phyloP scores from a whole-genome alignment of 2,797 vertebrate genomes.

The Sebastes paucispinis region DNA sequence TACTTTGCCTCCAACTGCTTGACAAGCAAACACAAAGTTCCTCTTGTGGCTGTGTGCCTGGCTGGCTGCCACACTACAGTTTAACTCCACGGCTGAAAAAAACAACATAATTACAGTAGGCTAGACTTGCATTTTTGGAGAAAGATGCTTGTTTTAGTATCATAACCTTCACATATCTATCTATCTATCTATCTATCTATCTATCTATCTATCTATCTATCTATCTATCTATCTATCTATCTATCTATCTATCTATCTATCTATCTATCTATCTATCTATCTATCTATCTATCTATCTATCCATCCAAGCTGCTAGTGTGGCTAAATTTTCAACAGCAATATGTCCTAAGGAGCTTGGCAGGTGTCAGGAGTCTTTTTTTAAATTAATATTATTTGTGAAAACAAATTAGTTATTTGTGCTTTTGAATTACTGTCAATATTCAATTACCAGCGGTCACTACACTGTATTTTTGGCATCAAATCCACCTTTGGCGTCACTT shows the following conservation, averaged over 20 bases:
- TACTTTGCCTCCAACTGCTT: constrained; percentile 68
- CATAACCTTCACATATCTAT: background rate
- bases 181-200: no score
- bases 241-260: background rate
- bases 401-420: background rate
- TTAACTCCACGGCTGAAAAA: constrained; percentile 35
- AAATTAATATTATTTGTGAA: background rate
- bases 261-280: background rate
- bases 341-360: background rate
- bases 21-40: constrained; percentile 70
- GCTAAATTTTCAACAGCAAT: background rate
- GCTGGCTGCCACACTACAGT: constrained; percentile 48
- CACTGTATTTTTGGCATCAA: no score
- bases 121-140: background rate
- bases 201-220: background rate
- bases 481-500: no score
- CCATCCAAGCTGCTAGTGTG: background rate
- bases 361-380: background rate
- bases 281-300: no score
- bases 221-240: no score
- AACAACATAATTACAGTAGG: constrained; percentile 29
- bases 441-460: background rate
- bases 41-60: constrained; percentile 60
- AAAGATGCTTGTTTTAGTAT: constrained; percentile 8
- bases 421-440: background rate